Percentiles rank a stretch among this genome's conserved stretches.
Evolutionary conservation across 30 jellyfish, hydroid and myxozoan genomes (phyloP).

Genomic region (Hydra vulgaris): DNA sequence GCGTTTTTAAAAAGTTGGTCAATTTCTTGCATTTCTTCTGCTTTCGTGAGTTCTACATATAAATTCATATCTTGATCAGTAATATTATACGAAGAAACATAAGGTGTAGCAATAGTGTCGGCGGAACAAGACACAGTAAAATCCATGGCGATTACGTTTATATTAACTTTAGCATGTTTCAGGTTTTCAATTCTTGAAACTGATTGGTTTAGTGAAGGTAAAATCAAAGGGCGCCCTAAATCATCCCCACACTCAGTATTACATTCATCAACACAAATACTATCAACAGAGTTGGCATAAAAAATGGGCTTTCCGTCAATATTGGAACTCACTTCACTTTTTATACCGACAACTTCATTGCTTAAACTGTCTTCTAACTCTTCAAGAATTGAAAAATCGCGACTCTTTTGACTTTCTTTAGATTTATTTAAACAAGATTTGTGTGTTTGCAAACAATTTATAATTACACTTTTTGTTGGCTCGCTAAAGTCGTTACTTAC

Average conservation of each 20-base stretch:
- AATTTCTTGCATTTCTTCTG: background rate
- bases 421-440: no score
- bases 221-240: background rate
- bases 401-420: no score
- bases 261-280: background rate
- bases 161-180: background rate
- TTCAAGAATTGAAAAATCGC: no score
- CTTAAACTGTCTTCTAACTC: no score
- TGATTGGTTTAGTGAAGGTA: background rate
- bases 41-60: background rate
- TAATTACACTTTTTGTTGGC: no score
- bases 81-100: background rate
- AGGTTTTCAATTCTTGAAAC: background rate
- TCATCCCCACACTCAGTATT: background rate
- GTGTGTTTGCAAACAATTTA: no score
- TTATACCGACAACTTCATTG: no score
- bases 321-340: no score
- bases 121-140: background rate
- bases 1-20: background rate
- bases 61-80: background rate
- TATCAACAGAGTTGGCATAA: background rate
- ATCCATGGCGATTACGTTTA: background rate
- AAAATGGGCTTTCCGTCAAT: no score
- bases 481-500: no score
- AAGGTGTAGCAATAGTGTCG: background rate